Conservation (phyloP, 2,888 invertebrate species). For the Periphyllus acericola region DNA sequence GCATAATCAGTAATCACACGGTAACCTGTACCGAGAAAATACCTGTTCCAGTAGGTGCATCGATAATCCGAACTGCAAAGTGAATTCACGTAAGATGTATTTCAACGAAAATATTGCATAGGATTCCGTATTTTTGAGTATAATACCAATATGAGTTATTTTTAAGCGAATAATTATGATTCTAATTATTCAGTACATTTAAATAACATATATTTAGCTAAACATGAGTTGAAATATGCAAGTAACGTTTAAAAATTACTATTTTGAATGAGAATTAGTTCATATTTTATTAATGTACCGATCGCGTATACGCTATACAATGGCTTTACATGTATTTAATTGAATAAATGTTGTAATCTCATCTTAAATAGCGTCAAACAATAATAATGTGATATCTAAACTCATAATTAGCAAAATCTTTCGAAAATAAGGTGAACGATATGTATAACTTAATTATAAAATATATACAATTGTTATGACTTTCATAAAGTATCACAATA, state of each 20-base stretch:
- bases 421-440: neutral
- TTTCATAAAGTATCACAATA: neutral
- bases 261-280: neutral
- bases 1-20: neutral
- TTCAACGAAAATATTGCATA: neutral
- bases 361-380: neutral
- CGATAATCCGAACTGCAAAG: neutral
- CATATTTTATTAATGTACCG: neutral
- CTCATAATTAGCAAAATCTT: neutral
- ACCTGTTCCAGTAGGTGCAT: neutral
- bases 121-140: neutral
- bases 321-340: neutral
- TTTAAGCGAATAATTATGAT: neutral
- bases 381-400: too few relatives aligned
- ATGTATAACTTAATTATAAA: neutral
- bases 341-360: neutral
- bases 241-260: neutral
- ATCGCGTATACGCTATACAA: neutral
- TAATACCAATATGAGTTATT: neutral
- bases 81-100: neutral
- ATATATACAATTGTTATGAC: neutral
- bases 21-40: neutral
- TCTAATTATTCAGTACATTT: neutral
- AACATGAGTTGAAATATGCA: neutral
- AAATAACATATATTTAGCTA: neutral